These are phyloP conservation scores for Radopholus similis DNA, from an alignment of 1,140 invertebrate species.

Conservation along the genomic window DNA sequence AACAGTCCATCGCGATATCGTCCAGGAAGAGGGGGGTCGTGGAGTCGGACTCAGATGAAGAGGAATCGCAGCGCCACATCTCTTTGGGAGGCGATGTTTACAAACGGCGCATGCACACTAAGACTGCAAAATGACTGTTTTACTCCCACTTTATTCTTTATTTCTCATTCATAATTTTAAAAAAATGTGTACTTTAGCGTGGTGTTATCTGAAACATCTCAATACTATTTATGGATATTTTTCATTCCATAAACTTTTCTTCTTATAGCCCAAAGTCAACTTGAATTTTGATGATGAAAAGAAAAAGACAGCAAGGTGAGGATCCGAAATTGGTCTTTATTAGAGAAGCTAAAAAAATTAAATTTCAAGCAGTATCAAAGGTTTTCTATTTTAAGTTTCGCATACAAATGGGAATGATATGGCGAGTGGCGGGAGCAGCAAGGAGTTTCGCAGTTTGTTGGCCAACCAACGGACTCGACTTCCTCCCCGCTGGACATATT, in stretches of 20 bases:
- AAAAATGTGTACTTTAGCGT: too few relatives aligned
- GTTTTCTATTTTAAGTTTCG: not conserved
- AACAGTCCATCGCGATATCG: constrained; percentile 5
- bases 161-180: not conserved
- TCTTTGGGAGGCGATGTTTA: constrained; percentile 41
- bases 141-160: not conserved
- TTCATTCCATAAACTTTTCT: too few relatives aligned
- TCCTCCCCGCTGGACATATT: constrained; percentile 54
- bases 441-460: not conserved
- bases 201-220: too few relatives aligned
- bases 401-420: not conserved
- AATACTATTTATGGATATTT: too few relatives aligned
- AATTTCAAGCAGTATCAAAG: not conserved
- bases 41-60: constrained; percentile 39
- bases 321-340: too few relatives aligned
- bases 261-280: too few relatives aligned
- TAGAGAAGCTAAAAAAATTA: too few relatives aligned
- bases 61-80: constrained; percentile 17
- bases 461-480: constrained; percentile 15
- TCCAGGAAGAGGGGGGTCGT: constrained; percentile 1
- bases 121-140: constrained; percentile 5
- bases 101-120: constrained; percentile 51
- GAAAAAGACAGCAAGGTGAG: too few relatives aligned
- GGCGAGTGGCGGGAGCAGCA: not conserved
- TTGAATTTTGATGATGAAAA: too few relatives aligned